Conservation (phyloP, 2,797 vertebrate genomes). For the Cuniculus paca region DNA sequence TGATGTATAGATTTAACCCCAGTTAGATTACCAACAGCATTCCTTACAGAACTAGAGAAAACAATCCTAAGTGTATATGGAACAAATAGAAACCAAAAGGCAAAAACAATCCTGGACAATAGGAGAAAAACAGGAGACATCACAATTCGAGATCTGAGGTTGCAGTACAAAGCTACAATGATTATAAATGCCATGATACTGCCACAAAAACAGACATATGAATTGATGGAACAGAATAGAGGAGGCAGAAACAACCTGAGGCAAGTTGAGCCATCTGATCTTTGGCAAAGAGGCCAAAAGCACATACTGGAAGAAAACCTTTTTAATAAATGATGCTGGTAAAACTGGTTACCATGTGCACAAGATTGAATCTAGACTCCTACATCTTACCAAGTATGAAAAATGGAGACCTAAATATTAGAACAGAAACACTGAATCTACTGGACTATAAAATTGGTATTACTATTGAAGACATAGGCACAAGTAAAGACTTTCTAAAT, state of each 20-base stretch:
- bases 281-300: not conserved
- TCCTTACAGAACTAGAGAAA: not conserved
- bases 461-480: not conserved
- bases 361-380: not conserved
- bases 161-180: not conserved
- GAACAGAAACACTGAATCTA: not conserved
- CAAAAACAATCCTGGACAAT: not conserved
- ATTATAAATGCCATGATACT: not conserved
- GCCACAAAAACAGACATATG: not conserved
- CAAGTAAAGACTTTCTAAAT: not conserved
- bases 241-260: not conserved
- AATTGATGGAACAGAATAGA: not conserved
- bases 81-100: not conserved
- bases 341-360: not conserved
- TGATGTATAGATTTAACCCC: not conserved
- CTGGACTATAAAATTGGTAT: not conserved
- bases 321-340: not conserved
- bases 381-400: not conserved
- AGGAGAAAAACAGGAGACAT: not conserved
- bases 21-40: not conserved
- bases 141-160: not conserved
- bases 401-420: not conserved
- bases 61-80: not conserved
- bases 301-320: not conserved
- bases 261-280: not conserved